These are phyloP conservation scores for Plestiodon gilberti DNA, from an alignment of 2,113 vertebrate species.

Conservation along the genomic window DNA sequence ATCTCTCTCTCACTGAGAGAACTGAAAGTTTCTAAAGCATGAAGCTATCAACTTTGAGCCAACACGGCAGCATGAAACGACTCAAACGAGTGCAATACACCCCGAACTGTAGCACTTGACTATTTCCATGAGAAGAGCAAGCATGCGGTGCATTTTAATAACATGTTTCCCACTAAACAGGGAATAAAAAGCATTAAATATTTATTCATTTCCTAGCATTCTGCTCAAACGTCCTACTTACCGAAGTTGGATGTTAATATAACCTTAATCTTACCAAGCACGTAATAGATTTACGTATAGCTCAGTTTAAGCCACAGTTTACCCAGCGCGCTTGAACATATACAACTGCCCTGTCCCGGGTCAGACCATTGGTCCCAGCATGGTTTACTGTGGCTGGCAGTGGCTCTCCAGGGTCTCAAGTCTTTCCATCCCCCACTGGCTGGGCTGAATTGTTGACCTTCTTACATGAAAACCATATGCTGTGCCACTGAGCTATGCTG, in stretches of 20 bases:
- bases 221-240: constrained; percentile 68
- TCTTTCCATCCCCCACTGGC: no score
- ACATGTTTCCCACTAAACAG: constrained; percentile 66
- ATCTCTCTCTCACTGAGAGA: no score
- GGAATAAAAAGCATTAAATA: constrained; percentile 74
- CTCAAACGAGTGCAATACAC: no score
- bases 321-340: background rate
- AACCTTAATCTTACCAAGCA: constrained; percentile 45
- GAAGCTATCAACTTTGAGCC: background rate
- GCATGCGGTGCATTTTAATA: constrained; percentile 65
- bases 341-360: no score
- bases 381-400: no score
- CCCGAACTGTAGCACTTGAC: constrained; percentile 9
- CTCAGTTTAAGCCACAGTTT: background rate
- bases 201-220: constrained; percentile 72
- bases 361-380: no score
- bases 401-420: no score
- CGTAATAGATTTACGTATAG: constrained; percentile 43
- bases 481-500: no score
- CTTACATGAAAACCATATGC: no score
- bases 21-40: background rate
- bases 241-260: constrained; percentile 63
- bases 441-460: no score
- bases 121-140: constrained; percentile 63
- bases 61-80: no score